Base-by-base conservation (phyloP, 2,888 invertebrate species). In the Dynastes hyllus region DNA sequence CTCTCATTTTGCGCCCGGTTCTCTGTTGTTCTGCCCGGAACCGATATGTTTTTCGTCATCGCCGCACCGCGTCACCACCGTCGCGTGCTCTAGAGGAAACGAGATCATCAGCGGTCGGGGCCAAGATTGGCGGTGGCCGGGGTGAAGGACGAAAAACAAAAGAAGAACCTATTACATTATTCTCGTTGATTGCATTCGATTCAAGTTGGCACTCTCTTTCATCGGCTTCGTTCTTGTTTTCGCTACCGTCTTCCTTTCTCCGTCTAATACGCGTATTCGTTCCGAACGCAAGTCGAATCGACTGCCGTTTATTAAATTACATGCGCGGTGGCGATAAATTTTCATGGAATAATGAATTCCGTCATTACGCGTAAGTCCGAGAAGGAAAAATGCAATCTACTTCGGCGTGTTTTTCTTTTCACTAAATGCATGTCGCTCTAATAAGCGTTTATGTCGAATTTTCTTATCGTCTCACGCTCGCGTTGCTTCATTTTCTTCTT, bases 161-260 rank as follows among this genome's bases (percentile, higher is more conserved):
- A 40, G 58, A 40, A 58, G 73, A 73, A 73, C 58, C 58, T 69
- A 73, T 73, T 73, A 73, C 58, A 58, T 73, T 73, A 73, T 73
- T 73, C 37, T 13, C 73, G 40, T 37, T 73, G 58, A 73, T 73
- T 73, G 73, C 73, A 40, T 73, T 73, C 73, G 4, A 73, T 73
- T 53, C 73, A 40, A 73, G 40, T 40, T 73, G 51, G 69, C 51
- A 69, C 69, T 13, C 6, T 67, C n/a, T 11, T 1, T 67, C 16
- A 1, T 40, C 16, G 9, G 13, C 40, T 16, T 45, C 40, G 13
- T 66, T 40, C 66, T 45, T 45, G 45, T 11, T 8, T 45, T 45
- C 11, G 45, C 8, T 16, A n/a, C 45, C 6, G 11, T 45, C 8
- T 45, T 45, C 45, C n/a, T 2, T 11, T 9, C 1, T 63, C 3